Percentiles rank a stretch among this genome's conserved stretches.
phyloP scores from a whole-genome alignment of 2,113 vertebrate genomes.

The Progne subis region DNA sequence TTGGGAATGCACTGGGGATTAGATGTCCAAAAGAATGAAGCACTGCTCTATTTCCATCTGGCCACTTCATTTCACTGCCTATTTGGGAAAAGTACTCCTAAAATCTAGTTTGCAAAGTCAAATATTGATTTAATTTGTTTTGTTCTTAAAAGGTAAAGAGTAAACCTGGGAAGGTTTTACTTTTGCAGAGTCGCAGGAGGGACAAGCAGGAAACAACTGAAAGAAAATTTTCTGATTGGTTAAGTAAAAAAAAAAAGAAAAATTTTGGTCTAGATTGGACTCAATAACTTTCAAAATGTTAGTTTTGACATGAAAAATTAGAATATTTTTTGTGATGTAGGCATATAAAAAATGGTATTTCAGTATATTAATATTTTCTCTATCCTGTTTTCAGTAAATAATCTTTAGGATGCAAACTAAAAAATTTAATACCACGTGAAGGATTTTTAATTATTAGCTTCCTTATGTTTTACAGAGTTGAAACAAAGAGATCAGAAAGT shows the following conservation, averaged over 20 bases:
- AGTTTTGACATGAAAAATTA: not conserved
- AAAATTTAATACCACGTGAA: not conserved
- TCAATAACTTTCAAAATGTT: not conserved
- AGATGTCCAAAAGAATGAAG: constrained; percentile 17
- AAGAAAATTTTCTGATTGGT: not conserved
- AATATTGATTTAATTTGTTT: not conserved
- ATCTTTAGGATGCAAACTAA: not conserved
- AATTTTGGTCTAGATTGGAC: not conserved
- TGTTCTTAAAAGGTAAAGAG: not conserved
- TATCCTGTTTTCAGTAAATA: not conserved
- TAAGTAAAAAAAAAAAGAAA: not conserved
- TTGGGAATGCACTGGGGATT: not conserved
- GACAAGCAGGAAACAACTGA: not conserved
- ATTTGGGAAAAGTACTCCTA: not conserved
- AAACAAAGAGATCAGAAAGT: not conserved
- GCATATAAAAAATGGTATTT: not conserved
- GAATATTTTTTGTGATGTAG: not conserved
- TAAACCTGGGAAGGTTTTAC: not conserved
- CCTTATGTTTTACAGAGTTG: not conserved
- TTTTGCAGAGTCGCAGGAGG: not conserved
- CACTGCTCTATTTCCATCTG: constrained; percentile 3
- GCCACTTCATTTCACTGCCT: constrained; percentile 24
- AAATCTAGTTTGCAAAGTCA: not conserved
- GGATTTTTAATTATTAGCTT: not conserved
- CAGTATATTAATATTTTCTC: not conserved